Evolutionary conservation across 1,140 invertebrate genomes (phyloP), one percentile per base, ranked within the genome.

Genomic region (Penaeus japonicus): DNA sequence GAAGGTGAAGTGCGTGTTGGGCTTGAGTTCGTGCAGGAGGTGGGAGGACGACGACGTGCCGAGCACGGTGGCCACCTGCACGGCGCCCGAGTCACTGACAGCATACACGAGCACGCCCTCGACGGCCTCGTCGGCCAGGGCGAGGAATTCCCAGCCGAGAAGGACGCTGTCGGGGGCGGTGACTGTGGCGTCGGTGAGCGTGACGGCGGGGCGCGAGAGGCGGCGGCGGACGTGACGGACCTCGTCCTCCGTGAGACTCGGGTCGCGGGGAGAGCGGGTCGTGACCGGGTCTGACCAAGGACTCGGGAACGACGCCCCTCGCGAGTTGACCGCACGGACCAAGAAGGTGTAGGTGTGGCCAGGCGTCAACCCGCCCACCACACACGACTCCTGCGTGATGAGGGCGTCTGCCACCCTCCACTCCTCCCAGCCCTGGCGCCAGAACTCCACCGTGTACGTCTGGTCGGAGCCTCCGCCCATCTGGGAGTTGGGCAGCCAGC

Each of bases 1-100:
- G 93, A 96, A 96, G 92, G 96, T 94, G 92, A 96, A 96, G 91
- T 94, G 94, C 62, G 95, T 94, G 92, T 89, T 82, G 27, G 89
- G 86, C 18, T 57, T 32, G 24, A 90, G 79, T 32, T 70, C 78
- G 32, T 79, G 62, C 24, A 89, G 47, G 5, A 83, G 77, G 39
- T 89, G 87, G 3, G 89, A 89, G 53, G 81, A 89, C 20, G 90
- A 90, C 18, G 89, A 77, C 30, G 80, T 53, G 22, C 89, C 89
- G 3, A 90, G 77, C 2, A 90, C 87, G n/a, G 89, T 90, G 54
- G 89, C 89, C 35, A 81, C 85, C 55, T 81, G 55, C 35, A 81
- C 77, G 27, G n/a, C 39, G 22, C 54, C 84, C 22, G 53, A 73
- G 0, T 55, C 84, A 12, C 47, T 27, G 32, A 90, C 85, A 12